Evolutionary conservation across 2,113 vertebrate species (phyloP).

Genomic region (Hiodon tergisus): DNA sequence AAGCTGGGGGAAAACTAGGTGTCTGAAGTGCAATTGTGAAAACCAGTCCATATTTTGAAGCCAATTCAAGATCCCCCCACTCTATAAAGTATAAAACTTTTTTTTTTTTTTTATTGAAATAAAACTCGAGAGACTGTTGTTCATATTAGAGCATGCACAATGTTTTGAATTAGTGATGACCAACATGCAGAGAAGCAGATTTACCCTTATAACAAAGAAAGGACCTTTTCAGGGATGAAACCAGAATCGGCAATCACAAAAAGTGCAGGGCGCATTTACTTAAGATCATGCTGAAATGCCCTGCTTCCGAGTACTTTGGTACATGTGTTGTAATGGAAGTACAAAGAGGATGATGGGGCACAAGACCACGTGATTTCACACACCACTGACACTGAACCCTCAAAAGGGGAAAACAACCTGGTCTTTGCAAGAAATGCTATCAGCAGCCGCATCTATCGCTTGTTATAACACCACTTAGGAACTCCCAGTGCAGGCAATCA

Average conservation of each 20-base stretch:
- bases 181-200: conserved; percentile 76
- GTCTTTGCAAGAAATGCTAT: conserved; percentile 58
- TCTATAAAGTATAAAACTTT: conserved; percentile 52
- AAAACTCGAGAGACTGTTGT: conserved; percentile 66
- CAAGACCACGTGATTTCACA: conserved; percentile 38
- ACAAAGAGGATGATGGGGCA: conserved; percentile 8
- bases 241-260: conserved; percentile 58
- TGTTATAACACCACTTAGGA: background rate
- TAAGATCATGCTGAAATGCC: conserved; percentile 25
- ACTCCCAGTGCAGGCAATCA: no score
- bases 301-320: background rate
- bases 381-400: conserved; percentile 31
- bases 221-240: conserved; percentile 71
- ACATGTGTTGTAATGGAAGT: conserved; percentile 1
- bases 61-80: conserved; percentile 54
- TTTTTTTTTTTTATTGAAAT: conserved; percentile 45
- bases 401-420: conserved; percentile 18
- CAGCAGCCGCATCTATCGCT: conserved; percentile 14
- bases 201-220: conserved; percentile 63
- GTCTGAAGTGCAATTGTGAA: conserved; percentile 59
- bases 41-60: conserved; percentile 55
- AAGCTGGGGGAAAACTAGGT: conserved; percentile 48
- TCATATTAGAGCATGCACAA: conserved; percentile 66
- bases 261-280: conserved; percentile 53
- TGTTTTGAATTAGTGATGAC: conserved; percentile 56